These are phyloP conservation scores for Eurosta solidaginis DNA, from an alignment of 1,140 invertebrate genomes.

Conservation along the genomic window DNA sequence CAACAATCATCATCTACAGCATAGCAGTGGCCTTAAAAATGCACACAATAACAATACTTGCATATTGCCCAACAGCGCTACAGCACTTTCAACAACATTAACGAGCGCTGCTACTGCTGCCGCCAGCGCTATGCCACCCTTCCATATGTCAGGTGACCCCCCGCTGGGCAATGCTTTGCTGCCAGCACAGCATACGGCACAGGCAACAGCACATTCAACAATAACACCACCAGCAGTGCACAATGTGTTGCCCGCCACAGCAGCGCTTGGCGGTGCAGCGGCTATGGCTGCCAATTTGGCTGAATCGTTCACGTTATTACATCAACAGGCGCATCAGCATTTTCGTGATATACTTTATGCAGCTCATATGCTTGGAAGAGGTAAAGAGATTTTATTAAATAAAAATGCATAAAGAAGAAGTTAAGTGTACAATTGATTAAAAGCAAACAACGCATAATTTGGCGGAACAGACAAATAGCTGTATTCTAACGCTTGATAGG, in stretches of 20 bases:
- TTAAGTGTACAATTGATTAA: not conserved
- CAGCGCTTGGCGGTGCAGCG: slow-evolving; percentile 39
- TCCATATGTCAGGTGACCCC: not conserved
- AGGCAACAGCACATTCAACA: slow-evolving; percentile 3
- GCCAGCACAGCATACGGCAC: slow-evolving; percentile 34
- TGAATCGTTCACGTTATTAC: slow-evolving; percentile 55
- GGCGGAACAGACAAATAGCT: not conserved
- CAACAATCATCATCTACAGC: not conserved
- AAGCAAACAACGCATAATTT: not conserved
- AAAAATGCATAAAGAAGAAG: not conserved
- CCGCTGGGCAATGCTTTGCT: not conserved
- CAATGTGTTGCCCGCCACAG: slow-evolving; percentile 19
- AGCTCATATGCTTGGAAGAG: slow-evolving; percentile 56
- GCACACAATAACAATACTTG: not conserved
- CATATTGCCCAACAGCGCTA: not conserved
- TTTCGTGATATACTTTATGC: slow-evolving; percentile 60
- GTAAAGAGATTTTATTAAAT: slow-evolving; percentile 40
- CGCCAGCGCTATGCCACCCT: slow-evolving; percentile 35
- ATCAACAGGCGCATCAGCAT: slow-evolving; percentile 56
- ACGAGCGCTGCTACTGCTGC: slow-evolving; percentile 23
- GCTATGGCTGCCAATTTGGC: slow-evolving; percentile 55
- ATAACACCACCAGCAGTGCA: not conserved
- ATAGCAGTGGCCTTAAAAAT: not conserved
- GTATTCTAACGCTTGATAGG: not conserved
- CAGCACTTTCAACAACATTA: not conserved